A percentile compares a stretch with the other conserved stretches of the same genome.
phyloP scores from a whole-genome alignment of 2,113 vertebrate genomes.

The Chionodraco myersi region DNA sequence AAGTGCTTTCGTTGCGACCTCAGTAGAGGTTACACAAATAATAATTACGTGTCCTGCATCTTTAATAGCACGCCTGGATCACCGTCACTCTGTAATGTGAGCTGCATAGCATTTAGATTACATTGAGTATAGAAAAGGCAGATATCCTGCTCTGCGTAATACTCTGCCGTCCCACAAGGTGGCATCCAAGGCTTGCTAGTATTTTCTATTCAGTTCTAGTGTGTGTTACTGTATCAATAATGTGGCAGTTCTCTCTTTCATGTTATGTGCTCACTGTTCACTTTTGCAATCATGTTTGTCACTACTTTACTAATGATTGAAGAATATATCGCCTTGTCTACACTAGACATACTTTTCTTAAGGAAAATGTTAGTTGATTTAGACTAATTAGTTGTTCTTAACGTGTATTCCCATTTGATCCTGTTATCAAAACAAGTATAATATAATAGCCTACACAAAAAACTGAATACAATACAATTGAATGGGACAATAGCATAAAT shows the following conservation, averaged over 20 bases:
- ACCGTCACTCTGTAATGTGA: neutral
- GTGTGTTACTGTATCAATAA: neutral
- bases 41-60: neutral
- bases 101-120: neutral
- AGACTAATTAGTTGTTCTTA: neutral
- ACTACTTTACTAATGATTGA: no score
- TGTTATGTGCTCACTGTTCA: neutral
- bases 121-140: neutral
- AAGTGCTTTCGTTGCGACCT: neutral
- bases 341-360: neutral
- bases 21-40: neutral
- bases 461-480: neutral
- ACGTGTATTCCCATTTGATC: neutral
- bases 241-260: neutral
- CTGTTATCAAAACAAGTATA: neutral
- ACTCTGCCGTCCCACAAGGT: constrained; percentile 36
- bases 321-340: neutral
- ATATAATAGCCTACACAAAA: neutral
- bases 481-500: neutral
- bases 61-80: neutral
- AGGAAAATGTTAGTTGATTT: neutral
- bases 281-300: neutral
- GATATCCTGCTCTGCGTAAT: neutral
- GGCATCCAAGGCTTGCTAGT: constrained; percentile 27
- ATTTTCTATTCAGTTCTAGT: neutral